These are phyloP conservation scores for Andrena camellia DNA, from an alignment of 2,888 invertebrate genomes.

Conservation along the genomic window DNA sequence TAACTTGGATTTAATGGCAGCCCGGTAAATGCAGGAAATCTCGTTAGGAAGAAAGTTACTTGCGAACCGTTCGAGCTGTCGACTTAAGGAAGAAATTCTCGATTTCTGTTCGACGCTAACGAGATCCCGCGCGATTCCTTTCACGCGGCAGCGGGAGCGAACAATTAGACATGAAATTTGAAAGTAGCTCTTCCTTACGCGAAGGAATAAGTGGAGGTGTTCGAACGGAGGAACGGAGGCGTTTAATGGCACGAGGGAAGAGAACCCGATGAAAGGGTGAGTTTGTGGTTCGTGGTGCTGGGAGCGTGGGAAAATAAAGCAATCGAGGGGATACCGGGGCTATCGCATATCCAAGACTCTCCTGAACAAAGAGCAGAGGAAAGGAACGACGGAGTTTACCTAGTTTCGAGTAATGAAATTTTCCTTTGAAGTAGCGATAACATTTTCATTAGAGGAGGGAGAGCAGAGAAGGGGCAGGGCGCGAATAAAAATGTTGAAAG, in stretches of 20 bases:
- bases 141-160: not conserved
- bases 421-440: not conserved
- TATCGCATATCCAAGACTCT: slow-evolving; percentile 5
- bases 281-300: not conserved
- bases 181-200: not conserved
- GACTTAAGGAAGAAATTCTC: slow-evolving; percentile 12
- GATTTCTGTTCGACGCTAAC: slow-evolving; percentile 8
- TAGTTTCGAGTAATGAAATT: slow-evolving; percentile 14
- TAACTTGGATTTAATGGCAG: not conserved
- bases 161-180: not conserved
- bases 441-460: not conserved
- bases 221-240: not conserved
- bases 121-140: not conserved
- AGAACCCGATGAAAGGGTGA: not conserved
- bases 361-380: not conserved
- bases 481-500: not conserved
- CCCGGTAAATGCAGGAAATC: not conserved
- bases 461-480: no score
- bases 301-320: not conserved
- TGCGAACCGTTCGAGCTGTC: not conserved
- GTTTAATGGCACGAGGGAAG: not conserved
- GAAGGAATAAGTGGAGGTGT: no score
- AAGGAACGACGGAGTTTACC: slow-evolving; percentile 19
- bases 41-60: not conserved
- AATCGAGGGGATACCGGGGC: not conserved